These are phyloP conservation scores for Saccostrea echinata DNA, from an alignment of 1,140 invertebrate genomes.

Conservation along the genomic window DNA sequence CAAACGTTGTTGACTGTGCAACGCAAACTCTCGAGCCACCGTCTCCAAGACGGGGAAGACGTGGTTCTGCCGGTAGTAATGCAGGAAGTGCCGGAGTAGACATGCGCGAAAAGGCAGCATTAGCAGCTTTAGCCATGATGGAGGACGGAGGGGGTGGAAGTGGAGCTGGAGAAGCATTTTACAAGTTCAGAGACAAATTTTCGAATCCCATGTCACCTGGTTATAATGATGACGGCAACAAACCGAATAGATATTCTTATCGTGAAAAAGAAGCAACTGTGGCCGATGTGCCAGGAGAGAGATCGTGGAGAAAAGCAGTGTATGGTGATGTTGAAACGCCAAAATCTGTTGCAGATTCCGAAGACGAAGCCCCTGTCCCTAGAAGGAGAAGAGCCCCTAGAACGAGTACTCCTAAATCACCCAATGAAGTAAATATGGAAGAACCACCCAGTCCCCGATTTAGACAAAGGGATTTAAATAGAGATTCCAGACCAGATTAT, in stretches of 20 bases:
- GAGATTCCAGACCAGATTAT: conserved; percentile 55
- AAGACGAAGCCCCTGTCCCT: conserved; percentile 58
- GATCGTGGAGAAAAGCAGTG: conserved; percentile 74
- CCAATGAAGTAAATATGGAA: conserved; percentile 47
- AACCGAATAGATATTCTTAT: conserved; percentile 42
- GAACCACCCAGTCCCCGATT: conserved; percentile 42
- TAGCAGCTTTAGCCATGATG: conserved; percentile 59
- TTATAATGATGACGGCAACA: conserved; percentile 48
- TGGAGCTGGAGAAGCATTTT: conserved; percentile 63
- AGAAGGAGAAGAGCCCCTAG: conserved; percentile 61
- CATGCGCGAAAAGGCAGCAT: conserved; percentile 59
- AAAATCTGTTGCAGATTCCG: conserved; percentile 50
- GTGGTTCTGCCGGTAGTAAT: conserved; percentile 50
- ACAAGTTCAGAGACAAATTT: conserved; percentile 73
- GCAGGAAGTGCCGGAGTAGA: conserved; percentile 54
- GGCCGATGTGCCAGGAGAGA: conserved; percentile 68
- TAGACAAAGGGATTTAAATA: conserved; percentile 61
- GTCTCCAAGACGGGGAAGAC: conserved; percentile 55
- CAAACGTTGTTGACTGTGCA: conserved; percentile 67
- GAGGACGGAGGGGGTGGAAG: conserved; percentile 56
- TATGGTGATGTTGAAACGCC: conserved; percentile 68
- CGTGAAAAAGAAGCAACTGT: conserved; percentile 51
- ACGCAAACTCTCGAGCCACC: conserved; percentile 73
- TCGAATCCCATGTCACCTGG: conserved; percentile 55
- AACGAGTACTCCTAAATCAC: conserved; percentile 70